Base-by-base conservation (phyloP, 2,797 vertebrate species). In the Sandelia bainsii region DNA sequence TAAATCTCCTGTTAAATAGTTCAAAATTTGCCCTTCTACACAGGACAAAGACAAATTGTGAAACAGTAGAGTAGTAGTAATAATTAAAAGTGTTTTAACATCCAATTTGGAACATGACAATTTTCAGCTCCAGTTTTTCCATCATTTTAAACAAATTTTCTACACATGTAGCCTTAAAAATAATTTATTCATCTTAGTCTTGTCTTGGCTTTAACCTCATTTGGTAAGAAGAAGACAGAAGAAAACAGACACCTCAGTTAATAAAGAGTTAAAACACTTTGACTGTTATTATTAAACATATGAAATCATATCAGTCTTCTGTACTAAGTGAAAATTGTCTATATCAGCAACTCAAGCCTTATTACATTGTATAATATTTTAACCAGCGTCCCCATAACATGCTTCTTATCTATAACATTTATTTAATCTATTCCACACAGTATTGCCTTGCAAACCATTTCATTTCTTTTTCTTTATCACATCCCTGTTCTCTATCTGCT, bases 351-450 rank as follows among this genome's bases (percentile, higher is more conserved):
- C 67, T 74, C 62, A 49, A 29, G 62, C 20, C 34, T 66, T 50
- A 79, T 75, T 80, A 77, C 70, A 71, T 44, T 60, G 67, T 68
- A 16, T 75, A n/a, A 57, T 40, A 17, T 75, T 53, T 74, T 37
- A 54, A 45, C 23, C 49, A 40, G 23, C 19, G 23, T 72, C 48
- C 27, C 42, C 4, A 11, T 60, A 69, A 45, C 39, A 67, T 59
- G 54, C 59, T 45, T 80, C 64, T 40, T 34, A 80, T 77, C 56
- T 56, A 6, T 70, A 58, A 32, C 54, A 71, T 81, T 57, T 68
- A 19, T 72, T 73, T 65, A 72, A 79, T 79, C 46, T 54, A 37
- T 56, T 29, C 1, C 65, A 51, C 51, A 45, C 32, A 16, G 25
- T 27, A 44, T 61, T 62, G 64, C 57, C 22, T 62, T 62, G 57